Conservation (phyloP, 2,888 invertebrate genomes). For the Encarsia formosa region DNA sequence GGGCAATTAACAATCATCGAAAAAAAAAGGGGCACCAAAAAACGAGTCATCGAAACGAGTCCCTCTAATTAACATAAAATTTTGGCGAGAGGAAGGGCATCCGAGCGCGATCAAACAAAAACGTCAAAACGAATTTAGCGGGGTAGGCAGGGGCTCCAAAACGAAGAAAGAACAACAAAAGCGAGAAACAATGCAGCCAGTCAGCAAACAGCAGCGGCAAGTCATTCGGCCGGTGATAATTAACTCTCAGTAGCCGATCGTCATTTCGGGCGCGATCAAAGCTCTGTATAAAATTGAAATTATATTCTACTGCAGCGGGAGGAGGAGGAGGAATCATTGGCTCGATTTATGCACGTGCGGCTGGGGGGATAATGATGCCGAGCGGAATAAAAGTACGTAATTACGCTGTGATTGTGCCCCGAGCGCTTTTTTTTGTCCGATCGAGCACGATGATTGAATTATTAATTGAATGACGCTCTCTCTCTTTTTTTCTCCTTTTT, state of each 20-base stretch:
- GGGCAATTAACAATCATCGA: too few species aligned
- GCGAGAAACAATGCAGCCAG: constrained; percentile 2
- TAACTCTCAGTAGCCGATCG: constrained; percentile 32
- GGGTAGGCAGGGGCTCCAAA: not conserved
- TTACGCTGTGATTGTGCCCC: not conserved
- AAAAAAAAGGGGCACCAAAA: not conserved
- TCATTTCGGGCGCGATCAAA: constrained; percentile 37
- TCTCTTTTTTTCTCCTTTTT: too few species aligned
- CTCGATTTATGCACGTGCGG: not conserved
- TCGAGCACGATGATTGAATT: constrained; percentile 49
- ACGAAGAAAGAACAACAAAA: constrained; percentile 26
- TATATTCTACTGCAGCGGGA: constrained; percentile 31
- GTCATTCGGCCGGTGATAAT: constrained; percentile 36
- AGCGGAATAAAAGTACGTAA: constrained; percentile 17
- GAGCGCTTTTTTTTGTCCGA: constrained; percentile 29
- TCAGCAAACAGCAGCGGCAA: constrained; percentile 15
- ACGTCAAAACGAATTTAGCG: constrained; percentile 14
- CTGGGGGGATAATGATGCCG: not conserved
- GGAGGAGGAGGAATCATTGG: not conserved
- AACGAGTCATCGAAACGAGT: not conserved
- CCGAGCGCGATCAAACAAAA: constrained; percentile 13
- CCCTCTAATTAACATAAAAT: constrained; percentile 23
- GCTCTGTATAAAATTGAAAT: constrained; percentile 37
- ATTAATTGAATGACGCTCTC: constrained; percentile 47
- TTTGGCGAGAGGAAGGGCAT: constrained; percentile 4